Conservation (phyloP, 2,113 vertebrate genomes). For the Pogonocichla stellata region DNA sequence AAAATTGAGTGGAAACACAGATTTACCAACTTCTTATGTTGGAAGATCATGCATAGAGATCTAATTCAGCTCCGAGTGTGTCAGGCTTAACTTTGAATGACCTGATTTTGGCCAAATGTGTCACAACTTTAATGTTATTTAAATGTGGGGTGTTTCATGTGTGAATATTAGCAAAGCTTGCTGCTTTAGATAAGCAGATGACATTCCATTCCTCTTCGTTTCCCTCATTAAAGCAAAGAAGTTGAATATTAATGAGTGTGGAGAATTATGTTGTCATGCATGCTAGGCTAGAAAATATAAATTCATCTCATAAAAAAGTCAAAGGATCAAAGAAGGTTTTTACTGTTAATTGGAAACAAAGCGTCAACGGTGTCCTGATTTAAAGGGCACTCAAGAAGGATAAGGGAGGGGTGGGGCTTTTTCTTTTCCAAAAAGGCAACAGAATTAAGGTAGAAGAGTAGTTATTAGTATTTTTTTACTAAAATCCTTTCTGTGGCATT, state of each 20-base stretch:
- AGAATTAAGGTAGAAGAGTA: constrained; percentile 60
- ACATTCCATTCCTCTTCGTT: constrained; percentile 67
- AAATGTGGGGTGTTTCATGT: not conserved
- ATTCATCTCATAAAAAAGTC: constrained; percentile 74
- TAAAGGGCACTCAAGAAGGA: constrained; percentile 74
- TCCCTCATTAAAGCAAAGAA: constrained; percentile 71
- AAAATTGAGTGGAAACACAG: not conserved
- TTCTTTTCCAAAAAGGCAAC: not conserved
- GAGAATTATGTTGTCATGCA: constrained; percentile 77
- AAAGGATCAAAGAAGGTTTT: constrained; percentile 75
- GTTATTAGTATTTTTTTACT: constrained; percentile 37
- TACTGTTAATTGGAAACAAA: constrained; percentile 77
- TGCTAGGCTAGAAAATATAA: constrained; percentile 79
- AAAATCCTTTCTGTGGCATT: constrained; percentile 34
- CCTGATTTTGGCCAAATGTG: constrained; percentile 32
- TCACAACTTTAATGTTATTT: constrained; percentile 5
- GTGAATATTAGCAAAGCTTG: constrained; percentile 52
- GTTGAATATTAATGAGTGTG: constrained; percentile 73
- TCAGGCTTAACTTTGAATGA: constrained; percentile 5
- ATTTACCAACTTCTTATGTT: not conserved
- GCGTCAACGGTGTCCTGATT: constrained; percentile 70
- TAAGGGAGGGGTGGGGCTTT: not conserved
- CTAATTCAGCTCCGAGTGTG: not conserved
- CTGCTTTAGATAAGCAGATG: constrained; percentile 72
- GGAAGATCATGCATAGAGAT: not conserved